A percentile compares a stretch with the other conserved stretches of the same genome.
Conservation (phyloP, 2,797 vertebrate genomes). For the Phataginus tricuspis region DNA sequence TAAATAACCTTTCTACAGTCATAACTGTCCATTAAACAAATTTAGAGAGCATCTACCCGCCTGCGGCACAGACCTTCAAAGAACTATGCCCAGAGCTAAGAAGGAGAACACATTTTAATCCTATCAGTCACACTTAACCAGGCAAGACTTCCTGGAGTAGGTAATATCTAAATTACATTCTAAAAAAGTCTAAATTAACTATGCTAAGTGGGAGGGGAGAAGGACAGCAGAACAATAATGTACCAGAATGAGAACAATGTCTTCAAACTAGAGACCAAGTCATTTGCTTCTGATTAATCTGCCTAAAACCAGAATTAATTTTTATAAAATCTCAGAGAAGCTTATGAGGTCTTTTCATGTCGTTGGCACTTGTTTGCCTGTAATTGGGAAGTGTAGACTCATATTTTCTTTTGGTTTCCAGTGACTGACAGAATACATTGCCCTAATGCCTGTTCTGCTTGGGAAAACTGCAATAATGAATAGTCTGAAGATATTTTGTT, state of each 20-base stretch:
- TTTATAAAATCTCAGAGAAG: neutral
- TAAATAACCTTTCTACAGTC: neutral
- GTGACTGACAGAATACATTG: neutral
- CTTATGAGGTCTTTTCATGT: neutral
- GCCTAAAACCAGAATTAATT: conserved; percentile 47
- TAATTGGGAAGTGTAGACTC: neutral
- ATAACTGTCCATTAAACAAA: neutral
- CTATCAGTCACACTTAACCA: neutral
- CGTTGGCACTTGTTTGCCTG: neutral
- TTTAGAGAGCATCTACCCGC: neutral
- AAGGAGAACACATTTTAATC: neutral
- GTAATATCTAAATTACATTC: neutral
- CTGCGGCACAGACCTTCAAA: neutral
- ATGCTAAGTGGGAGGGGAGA: neutral
- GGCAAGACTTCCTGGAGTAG: neutral
- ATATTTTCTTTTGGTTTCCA: conserved; percentile 31
- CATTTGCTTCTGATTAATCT: conserved; percentile 18
- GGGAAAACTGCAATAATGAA: conserved; percentile 22
- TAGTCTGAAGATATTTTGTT: neutral
- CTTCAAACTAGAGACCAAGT: neutral
- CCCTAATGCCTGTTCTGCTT: neutral
- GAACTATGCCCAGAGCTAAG: neutral
- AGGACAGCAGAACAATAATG: neutral
- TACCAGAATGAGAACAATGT: neutral
- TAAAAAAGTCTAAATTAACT: neutral